Evolutionary conservation across 2,113 vertebrate genomes (phyloP), one percentile per base, ranked within the genome.

Genomic region (Channa maculata): DNA sequence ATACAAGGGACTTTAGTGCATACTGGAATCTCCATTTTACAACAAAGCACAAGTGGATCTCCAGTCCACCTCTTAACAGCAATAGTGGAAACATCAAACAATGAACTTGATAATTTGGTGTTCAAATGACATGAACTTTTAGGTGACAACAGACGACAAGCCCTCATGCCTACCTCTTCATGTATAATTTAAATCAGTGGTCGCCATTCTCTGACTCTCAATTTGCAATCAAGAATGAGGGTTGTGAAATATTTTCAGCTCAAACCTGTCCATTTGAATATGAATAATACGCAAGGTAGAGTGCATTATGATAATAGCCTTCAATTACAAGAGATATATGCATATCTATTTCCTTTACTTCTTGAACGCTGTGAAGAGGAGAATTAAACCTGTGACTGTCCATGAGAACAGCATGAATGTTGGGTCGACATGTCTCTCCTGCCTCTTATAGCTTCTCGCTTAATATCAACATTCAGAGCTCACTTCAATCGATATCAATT

Each of bases 201-300:
- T 76, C 77, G 77, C 83, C 59, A 65, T 83, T 88, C 80, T 87
- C 82, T 61, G 13, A 69, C 89, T 88, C 87, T 87, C 82, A 83
- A 85, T 90, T 82, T 79, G 85, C 91, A 91, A 93, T 93, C 89
- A 92, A 65, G 61, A 75, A 80, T 77, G 86, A 90, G 88, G 81
- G 75, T 81, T 74, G 70, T 76, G 90, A 84, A 83, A 90, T 82
- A 84, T 87, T 84, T 85, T 86, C 79, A 45, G 79, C 90, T 82
- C 76, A 79, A 92, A 92, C 77, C 71, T 86, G 76, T 44, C 88
- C 67, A 88, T 92, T 92, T 92, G 79, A 90, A 88, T 87, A 88
- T 89, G 89, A 93, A 92, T 92, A 82, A 88, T 87, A 90, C 78
- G 89, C 84, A 90, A 88, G 88, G 85, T 91, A 80, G 86, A 88